phyloP scores from a whole-genome alignment of 2,797 vertebrate genomes.

The Toxotes lorentzi region DNA sequence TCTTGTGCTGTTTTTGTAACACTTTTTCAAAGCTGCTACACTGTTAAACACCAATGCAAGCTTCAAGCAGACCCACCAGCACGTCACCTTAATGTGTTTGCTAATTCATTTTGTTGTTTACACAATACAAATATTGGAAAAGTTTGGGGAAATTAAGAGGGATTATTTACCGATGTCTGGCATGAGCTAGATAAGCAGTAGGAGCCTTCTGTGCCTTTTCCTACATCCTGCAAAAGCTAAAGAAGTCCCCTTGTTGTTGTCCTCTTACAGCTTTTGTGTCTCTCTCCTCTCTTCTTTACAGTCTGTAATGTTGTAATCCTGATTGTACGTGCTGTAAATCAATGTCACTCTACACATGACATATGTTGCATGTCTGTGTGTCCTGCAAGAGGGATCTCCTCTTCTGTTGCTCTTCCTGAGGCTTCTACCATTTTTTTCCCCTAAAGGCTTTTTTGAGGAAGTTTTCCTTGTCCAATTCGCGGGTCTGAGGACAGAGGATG shows the following conservation, averaged over 20 bases:
- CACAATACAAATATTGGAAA: constrained; percentile 8
- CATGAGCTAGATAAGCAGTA: neutral
- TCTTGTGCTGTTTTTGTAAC: constrained; percentile 2
- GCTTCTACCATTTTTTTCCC: too few relatives aligned
- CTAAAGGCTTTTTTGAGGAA: too few relatives aligned
- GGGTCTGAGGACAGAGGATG: too few relatives aligned
- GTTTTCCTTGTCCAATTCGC: too few relatives aligned
- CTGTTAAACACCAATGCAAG: neutral
- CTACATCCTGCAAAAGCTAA: neutral
- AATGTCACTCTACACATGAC: too few relatives aligned
- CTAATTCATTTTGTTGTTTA: constrained; percentile 9
- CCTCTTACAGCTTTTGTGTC: too few relatives aligned
- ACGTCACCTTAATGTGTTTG: constrained; percentile 9
- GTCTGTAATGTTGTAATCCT: too few relatives aligned
- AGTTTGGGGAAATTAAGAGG: constrained; percentile 20
- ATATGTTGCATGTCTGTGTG: too few relatives aligned
- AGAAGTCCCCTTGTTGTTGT: neutral
- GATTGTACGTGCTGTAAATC: too few relatives aligned
- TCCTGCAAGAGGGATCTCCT: too few relatives aligned
- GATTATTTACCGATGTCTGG: neutral
- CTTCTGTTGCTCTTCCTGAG: too few relatives aligned
- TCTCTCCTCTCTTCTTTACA: too few relatives aligned
- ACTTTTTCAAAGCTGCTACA: neutral
- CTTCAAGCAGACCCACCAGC: constrained; percentile 11
- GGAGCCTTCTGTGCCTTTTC: neutral